A percentile compares a stretch with the other conserved stretches of the same genome.
Evolutionary conservation across 2,888 invertebrate species (phyloP).

Genomic region (Ennomos fuscantarius): DNA sequence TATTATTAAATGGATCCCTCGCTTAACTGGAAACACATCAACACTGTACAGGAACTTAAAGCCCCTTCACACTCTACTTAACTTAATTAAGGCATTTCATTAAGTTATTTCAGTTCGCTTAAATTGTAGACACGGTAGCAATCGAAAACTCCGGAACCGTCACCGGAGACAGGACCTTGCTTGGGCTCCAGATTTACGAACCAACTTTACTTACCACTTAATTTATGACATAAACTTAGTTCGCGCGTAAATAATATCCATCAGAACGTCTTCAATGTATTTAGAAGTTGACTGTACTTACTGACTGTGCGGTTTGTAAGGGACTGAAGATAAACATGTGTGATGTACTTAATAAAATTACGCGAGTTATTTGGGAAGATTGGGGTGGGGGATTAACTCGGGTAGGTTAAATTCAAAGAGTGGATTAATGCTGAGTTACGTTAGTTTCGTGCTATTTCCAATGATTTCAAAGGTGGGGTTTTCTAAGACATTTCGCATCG

Average conservation of each 20-base stretch:
- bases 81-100: constrained; percentile 28
- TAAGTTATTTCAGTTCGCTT: constrained; percentile 22
- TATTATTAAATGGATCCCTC: neutral
- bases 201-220: constrained; percentile 44
- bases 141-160: constrained; percentile 50
- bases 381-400: constrained; percentile 21
- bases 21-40: constrained; percentile 6
- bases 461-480: constrained; percentile 10
- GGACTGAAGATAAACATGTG: constrained; percentile 28
- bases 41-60: neutral
- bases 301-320: constrained; percentile 32
- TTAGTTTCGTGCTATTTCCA: constrained; percentile 11
- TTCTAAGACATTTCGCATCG: constrained; percentile 1
- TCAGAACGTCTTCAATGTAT: constrained; percentile 44
- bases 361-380: constrained; percentile 21
- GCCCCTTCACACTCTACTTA: constrained; percentile 13
- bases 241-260: constrained; percentile 57
- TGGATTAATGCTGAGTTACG: constrained; percentile 15
- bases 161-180: constrained; percentile 49
- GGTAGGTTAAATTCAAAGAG: constrained; percentile 19
- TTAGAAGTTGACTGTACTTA: constrained; percentile 43
- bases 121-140: constrained; percentile 42
- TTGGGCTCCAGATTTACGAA: constrained; percentile 53
- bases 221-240: constrained; percentile 66
- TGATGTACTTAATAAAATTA: constrained; percentile 29